These are phyloP conservation scores for Meteorus colon DNA, from an alignment of 2,888 invertebrate genomes.

Conservation along the genomic window DNA sequence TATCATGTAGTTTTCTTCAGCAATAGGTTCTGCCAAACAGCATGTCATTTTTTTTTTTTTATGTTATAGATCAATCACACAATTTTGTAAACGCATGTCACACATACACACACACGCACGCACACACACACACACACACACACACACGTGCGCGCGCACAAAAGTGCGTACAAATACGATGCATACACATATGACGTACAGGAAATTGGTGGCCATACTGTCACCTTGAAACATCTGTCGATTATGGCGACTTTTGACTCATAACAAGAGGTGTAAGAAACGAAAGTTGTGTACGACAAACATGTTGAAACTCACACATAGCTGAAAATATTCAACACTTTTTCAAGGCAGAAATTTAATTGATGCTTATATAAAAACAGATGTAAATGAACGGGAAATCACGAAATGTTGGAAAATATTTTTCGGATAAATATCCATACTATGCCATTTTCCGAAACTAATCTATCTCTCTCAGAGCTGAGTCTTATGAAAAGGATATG, in stretches of 20 bases:
- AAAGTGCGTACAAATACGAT: too few relatives aligned
- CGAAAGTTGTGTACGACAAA: slow-evolving; percentile 6
- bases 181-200: background rate
- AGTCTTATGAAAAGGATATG: slow-evolving; percentile 47
- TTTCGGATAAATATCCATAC: slow-evolving; percentile 47
- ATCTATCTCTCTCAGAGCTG: slow-evolving; percentile 7
- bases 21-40: background rate
- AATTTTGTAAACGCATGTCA: background rate
- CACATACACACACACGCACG: background rate
- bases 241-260: slow-evolving; percentile 36
- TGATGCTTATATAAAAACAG: background rate
- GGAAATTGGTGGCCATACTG: slow-evolving; percentile 59
- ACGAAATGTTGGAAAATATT: background rate
- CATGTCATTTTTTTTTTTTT: background rate
- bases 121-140: background rate
- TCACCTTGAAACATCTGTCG: slow-evolving; percentile 63
- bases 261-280: slow-evolving; percentile 36
- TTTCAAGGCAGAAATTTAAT: slow-evolving; percentile 9
- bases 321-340: background rate
- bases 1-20: too few relatives aligned
- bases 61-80: slow-evolving; percentile 45
- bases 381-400: background rate
- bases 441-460: background rate
- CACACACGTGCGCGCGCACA: background rate
- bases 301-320: background rate